phyloP scores from a whole-genome alignment of 2,113 vertebrate genomes.

The Chamaetylas fuelleborni region DNA sequence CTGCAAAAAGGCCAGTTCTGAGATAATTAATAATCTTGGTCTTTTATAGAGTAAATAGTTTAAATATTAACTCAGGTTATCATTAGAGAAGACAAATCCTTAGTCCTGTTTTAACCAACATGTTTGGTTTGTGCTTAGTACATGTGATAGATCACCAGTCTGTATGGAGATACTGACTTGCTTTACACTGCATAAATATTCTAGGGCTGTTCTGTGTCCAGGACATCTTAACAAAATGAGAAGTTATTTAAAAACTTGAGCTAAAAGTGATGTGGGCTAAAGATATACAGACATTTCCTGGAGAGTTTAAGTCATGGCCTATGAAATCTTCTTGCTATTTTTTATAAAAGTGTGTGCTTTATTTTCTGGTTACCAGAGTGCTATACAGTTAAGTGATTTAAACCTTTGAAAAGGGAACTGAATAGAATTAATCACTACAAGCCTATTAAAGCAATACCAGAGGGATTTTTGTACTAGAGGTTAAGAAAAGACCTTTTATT shows the following conservation, averaged over 20 bases:
- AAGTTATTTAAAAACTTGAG: not conserved
- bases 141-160: not conserved
- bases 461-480: conserved; percentile 22
- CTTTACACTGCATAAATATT: not conserved
- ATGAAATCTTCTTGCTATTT: not conserved
- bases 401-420: conserved; percentile 10
- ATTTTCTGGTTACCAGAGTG: conserved; percentile 8
- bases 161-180: not conserved
- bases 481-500: conserved; percentile 45
- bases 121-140: not conserved
- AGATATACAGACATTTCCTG: not conserved
- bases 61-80: not conserved
- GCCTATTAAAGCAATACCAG: not conserved
- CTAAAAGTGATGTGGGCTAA: not conserved
- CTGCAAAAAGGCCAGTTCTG: not conserved
- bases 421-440: conserved; percentile 37
- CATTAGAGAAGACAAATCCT: not conserved
- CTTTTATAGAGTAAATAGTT: not conserved
- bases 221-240: not conserved
- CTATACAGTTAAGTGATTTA: conserved; percentile 6
- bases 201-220: not conserved
- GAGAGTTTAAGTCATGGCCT: not conserved
- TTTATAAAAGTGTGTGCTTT: not conserved
- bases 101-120: not conserved
- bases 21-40: not conserved